These are phyloP conservation scores for Heliconius aoede DNA, from an alignment of 2,888 invertebrate species.

Conservation along the genomic window DNA sequence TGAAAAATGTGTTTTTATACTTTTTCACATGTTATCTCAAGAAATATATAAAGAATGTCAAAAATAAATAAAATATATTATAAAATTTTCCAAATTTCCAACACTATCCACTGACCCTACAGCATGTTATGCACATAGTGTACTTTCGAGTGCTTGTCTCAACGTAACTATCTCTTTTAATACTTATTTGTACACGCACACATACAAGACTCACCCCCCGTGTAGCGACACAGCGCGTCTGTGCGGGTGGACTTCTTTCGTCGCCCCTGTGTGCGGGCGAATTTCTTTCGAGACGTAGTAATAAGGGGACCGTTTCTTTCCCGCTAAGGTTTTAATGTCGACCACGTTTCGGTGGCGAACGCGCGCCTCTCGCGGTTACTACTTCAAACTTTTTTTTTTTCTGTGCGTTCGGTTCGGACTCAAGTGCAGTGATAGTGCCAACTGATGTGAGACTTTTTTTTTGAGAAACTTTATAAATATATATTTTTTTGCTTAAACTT, in stretches of 20 bases:
- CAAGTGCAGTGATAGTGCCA: slow-evolving; percentile 59
- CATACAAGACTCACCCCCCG: slow-evolving; percentile 65
- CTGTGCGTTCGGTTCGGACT: slow-evolving; percentile 57
- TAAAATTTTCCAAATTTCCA: not conserved
- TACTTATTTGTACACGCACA: slow-evolving; percentile 80
- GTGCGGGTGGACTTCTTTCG: slow-evolving; percentile 81
- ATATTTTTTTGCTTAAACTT: too few relatives aligned
- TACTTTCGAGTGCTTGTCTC: slow-evolving; percentile 65
- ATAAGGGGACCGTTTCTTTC: slow-evolving; percentile 84
- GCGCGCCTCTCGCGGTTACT: slow-evolving; percentile 81
- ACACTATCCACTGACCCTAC: slow-evolving; percentile 32
- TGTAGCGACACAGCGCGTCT: slow-evolving; percentile 61
- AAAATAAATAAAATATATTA: not conserved
- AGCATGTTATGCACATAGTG: slow-evolving; percentile 46
- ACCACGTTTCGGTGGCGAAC: slow-evolving; percentile 82
- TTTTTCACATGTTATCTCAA: not conserved
- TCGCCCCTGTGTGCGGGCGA: slow-evolving; percentile 77
- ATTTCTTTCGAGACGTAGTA: slow-evolving; percentile 84
- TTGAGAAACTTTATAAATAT: slow-evolving; percentile 13
- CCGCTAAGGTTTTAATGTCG: slow-evolving; percentile 84
- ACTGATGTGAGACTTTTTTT: slow-evolving; percentile 46
- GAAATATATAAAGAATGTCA: not conserved
- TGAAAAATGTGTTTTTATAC: not conserved
- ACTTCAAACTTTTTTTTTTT: slow-evolving; percentile 63
- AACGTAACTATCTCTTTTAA: slow-evolving; percentile 83